phyloP scores from a whole-genome alignment of 2,113 vertebrate genomes.

The Carassius gibelio region DNA sequence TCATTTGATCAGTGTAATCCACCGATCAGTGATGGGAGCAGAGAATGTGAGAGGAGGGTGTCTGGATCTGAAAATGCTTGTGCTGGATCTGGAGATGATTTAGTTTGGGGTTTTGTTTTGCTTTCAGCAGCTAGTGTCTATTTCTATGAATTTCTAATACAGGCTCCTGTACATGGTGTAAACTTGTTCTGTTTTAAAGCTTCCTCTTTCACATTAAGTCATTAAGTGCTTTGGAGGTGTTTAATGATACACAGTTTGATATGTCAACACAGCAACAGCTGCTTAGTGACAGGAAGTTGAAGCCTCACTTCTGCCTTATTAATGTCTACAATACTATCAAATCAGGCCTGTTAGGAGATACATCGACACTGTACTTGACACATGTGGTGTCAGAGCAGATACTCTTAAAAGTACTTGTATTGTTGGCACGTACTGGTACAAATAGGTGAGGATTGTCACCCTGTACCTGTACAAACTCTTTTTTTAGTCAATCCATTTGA shows the following conservation, averaged over 20 bases:
- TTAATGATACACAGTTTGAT: constrained; percentile 33
- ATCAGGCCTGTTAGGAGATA: background rate
- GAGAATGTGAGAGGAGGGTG: background rate
- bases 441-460: no score
- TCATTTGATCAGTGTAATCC: constrained; percentile 57
- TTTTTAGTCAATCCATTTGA: no score
- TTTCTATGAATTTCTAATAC: constrained; percentile 16
- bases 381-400: background rate
- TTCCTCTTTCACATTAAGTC: constrained; percentile 10
- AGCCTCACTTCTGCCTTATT: constrained; percentile 16
- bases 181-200: background rate
- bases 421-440: no score
- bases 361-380: background rate
- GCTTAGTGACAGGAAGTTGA: constrained; percentile 20
- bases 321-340: constrained; percentile 18
- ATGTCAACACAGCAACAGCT: constrained; percentile 33
- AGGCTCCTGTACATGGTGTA: background rate
- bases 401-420: no score
- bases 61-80: constrained; percentile 22
- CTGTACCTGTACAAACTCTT: no score
- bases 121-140: background rate
- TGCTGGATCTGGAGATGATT: constrained; percentile 33
- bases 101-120: constrained; percentile 2
- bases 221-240: background rate
- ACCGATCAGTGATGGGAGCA: constrained; percentile 28